These are phyloP conservation scores for Phyto melanocephala DNA, from an alignment of 2,888 invertebrate genomes.

Conservation along the genomic window DNA sequence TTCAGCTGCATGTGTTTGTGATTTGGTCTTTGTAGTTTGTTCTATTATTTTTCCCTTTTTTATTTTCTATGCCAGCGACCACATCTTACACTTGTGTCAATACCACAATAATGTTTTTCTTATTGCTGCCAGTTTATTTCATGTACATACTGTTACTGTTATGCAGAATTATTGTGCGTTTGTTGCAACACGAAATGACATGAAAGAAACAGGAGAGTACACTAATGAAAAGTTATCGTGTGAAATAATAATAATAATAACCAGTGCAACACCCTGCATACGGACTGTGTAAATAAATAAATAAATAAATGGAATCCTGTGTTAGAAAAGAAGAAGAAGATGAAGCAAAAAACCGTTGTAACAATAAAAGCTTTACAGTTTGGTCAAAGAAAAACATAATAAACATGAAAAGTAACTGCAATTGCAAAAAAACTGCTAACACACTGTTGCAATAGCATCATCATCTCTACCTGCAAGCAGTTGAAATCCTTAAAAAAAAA, in stretches of 20 bases:
- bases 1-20: neutral
- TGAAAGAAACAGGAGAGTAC: neutral
- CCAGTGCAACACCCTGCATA: neutral
- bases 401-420: neutral
- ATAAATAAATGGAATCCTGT: too few species aligned
- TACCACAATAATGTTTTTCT: constrained; percentile 13
- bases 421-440: neutral
- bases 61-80: neutral
- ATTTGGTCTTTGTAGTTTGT: constrained; percentile 18
- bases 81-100: neutral
- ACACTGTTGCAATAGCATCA: neutral
- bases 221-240: constrained; percentile 57
- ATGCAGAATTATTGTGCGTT: neutral
- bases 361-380: constrained; percentile 21
- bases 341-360: neutral
- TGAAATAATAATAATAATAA: constrained; percentile 38
- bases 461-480: neutral
- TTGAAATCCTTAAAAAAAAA: neutral
- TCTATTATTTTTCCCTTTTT: constrained; percentile 1
- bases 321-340: neutral
- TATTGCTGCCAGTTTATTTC: constrained; percentile 16
- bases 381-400: neutral
- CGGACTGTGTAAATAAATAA: neutral
- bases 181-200: neutral
- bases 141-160: neutral